Evolutionary conservation across 2,888 invertebrate species (phyloP).

Genomic region (Aromia moschata): DNA sequence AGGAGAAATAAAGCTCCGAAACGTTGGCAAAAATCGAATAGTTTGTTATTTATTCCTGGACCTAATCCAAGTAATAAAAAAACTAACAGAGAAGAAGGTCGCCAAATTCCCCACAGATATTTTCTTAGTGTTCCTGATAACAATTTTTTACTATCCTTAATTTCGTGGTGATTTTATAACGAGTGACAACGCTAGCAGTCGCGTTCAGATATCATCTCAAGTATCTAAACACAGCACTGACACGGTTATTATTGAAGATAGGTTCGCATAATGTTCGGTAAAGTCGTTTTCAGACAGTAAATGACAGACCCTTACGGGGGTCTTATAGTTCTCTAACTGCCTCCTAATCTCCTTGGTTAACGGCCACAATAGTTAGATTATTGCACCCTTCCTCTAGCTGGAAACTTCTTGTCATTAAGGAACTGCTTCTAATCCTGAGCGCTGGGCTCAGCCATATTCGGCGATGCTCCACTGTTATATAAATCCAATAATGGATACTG

Average conservation of each 20-base stretch:
- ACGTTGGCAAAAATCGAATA: no score
- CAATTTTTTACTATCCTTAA: no score
- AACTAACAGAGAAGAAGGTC: no score
- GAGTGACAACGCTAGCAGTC: no score
- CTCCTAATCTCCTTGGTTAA: slow-evolving; percentile 55
- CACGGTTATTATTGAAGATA: slow-evolving; percentile 28
- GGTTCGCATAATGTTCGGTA: slow-evolving; percentile 30
- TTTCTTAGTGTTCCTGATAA: no score
- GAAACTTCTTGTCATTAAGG: slow-evolving; percentile 36
- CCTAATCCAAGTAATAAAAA: no score
- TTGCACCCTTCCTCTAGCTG: slow-evolving; percentile 52
- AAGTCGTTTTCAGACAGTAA: slow-evolving; percentile 48
- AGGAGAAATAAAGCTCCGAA: no score
- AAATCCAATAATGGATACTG: neutral
- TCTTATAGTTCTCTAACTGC: slow-evolving; percentile 53
- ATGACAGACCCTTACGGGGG: slow-evolving; percentile 47
- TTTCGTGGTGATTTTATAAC: no score
- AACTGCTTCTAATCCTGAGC: slow-evolving; percentile 18
- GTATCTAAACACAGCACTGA: slow-evolving; percentile 5
- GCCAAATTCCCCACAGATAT: no score
- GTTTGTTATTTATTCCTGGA: no score
- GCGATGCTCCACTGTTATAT: neutral
- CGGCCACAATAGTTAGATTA: slow-evolving; percentile 55
- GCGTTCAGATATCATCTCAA: no score
- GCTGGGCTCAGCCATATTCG: slow-evolving; percentile 3